Percentiles rank a stretch among this genome's conserved stretches.
Evolutionary conservation across 2,888 invertebrate species (phyloP).

Genomic region (Eupithecia inturbata): DNA sequence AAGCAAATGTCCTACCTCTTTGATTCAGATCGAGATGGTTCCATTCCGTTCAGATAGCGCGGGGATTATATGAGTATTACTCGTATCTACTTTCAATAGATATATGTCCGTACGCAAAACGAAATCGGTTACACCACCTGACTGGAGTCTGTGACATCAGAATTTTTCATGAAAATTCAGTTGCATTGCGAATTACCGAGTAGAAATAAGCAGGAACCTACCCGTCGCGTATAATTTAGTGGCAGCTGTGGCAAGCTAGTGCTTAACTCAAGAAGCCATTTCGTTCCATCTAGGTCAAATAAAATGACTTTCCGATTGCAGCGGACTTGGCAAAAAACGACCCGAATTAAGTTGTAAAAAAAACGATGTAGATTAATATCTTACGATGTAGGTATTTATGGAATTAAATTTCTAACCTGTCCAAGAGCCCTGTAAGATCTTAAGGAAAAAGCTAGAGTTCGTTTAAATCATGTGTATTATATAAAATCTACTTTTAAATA

Average conservation of each 20-base stretch:
- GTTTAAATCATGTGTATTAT: too few relatives aligned
- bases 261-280: neutral
- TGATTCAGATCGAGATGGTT: neutral
- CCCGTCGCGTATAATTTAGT: neutral
- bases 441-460: too few relatives aligned
- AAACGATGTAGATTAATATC: neutral
- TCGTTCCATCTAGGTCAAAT: slow-evolving; percentile 3
- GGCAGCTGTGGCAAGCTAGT: neutral
- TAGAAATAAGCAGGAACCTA: neutral
- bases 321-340: neutral
- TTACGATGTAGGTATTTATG: too few relatives aligned
- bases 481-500: too few relatives aligned
- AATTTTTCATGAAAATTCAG: neutral
- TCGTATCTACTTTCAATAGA: neutral
- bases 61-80: too few relatives aligned
- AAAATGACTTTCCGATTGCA: slow-evolving; percentile 6
- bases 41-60: neutral
- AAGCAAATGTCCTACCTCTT: neutral
- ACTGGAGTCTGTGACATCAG: neutral
- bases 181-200: neutral
- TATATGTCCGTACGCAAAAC: neutral
- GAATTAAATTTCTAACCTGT: too few relatives aligned
- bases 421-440: too few relatives aligned
- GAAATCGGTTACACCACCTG: neutral
- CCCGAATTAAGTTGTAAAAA: neutral